Percentiles rank a stretch among this genome's conserved stretches.
Conservation (phyloP, 1,140 invertebrate species). For the Leguminivora glycinivorella region DNA sequence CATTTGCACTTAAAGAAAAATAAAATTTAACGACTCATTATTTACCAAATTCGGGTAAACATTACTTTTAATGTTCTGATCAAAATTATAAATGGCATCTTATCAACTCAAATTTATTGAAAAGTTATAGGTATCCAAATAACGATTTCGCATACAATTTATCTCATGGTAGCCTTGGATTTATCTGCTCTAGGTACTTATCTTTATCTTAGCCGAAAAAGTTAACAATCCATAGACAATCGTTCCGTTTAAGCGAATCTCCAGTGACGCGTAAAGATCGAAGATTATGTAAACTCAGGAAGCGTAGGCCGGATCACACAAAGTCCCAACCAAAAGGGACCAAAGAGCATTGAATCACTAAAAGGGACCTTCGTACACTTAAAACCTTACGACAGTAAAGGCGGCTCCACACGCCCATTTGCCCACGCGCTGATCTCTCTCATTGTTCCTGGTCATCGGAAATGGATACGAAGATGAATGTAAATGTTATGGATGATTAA, state of each 20-base stretch:
- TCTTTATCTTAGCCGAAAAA: conserved; percentile 19
- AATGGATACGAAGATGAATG: conserved; percentile 14
- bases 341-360: too few relatives aligned
- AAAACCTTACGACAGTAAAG: conserved; percentile 48
- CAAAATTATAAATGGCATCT: not conserved
- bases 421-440: conserved; percentile 59
- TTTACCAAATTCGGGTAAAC: not conserved
- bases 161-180: conserved; percentile 11
- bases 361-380: conserved; percentile 48
- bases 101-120: not conserved
- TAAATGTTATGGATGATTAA: conserved; percentile 26
- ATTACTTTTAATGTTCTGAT: not conserved
- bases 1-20: conserved; percentile 3
- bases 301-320: conserved; percentile 59
- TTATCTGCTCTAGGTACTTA: conserved; percentile 26
- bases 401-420: conserved; percentile 31
- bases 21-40: conserved; percentile 8
- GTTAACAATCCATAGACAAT: not conserved
- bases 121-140: not conserved
- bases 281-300: conserved; percentile 50
- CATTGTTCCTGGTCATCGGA: conserved; percentile 50
- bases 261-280: conserved; percentile 55
- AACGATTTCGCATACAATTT: conserved; percentile 17
- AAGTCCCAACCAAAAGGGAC: conserved; percentile 47
- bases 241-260: conserved; percentile 14